A percentile compares a stretch with the other conserved stretches of the same genome.
Evolutionary conservation across 2,113 vertebrate genomes (phyloP).

Genomic region (Cephalopholis sonnerati): DNA sequence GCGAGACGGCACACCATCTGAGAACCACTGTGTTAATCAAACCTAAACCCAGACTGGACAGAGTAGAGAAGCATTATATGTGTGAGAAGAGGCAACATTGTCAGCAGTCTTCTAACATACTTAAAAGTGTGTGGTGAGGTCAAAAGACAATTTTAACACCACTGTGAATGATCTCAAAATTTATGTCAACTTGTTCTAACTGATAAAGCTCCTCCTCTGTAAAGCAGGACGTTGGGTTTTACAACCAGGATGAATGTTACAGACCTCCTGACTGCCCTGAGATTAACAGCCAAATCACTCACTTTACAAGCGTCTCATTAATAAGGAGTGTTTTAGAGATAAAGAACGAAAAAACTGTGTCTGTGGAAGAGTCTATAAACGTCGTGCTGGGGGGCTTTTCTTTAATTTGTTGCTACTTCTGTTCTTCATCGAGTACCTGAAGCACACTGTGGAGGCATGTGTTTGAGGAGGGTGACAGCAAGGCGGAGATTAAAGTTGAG

Average conservation of each 20-base stretch:
- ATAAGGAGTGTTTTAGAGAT: not conserved
- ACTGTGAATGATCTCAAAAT: not conserved
- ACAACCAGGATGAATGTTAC: slow-evolving; percentile 5
- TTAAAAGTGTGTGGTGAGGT: not conserved
- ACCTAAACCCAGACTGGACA: not conserved
- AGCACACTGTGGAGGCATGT: not conserved
- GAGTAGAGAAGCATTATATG: no score
- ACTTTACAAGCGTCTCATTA: slow-evolving; percentile 22
- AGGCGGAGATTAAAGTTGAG: not conserved
- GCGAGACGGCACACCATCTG: no score
- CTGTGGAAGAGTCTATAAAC: not conserved
- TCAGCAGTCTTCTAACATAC: not conserved
- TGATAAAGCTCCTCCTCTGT: slow-evolving; percentile 13
- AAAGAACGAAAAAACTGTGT: slow-evolving; percentile 13
- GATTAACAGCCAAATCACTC: slow-evolving; percentile 28
- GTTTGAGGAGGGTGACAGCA: slow-evolving; percentile 1
- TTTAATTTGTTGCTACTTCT: not conserved
- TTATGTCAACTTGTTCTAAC: not conserved
- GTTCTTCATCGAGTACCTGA: not conserved
- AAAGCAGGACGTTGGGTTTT: slow-evolving; percentile 39
- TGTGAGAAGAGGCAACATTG: not conserved
- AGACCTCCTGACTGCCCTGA: slow-evolving; percentile 1
- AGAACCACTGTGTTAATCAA: not conserved
- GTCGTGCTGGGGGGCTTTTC: not conserved
- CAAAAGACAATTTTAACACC: not conserved